Evolutionary conservation across 2,797 vertebrate genomes (phyloP).

Genomic region (Clarias laeviceps): DNA sequence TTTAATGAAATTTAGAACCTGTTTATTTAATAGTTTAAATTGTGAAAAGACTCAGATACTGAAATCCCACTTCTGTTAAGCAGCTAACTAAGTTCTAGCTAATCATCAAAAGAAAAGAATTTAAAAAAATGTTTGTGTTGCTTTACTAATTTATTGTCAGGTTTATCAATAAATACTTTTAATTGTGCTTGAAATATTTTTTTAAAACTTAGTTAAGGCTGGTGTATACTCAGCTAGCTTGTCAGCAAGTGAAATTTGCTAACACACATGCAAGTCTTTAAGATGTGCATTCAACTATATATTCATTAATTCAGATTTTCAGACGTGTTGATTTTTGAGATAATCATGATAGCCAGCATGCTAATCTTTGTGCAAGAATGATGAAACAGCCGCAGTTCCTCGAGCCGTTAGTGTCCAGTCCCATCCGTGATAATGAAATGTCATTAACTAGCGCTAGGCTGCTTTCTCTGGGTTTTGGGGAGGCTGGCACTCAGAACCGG

Average conservation of each 20-base stretch:
- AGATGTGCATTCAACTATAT: too few relatives aligned
- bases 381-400: constrained; percentile 1
- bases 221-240: not conserved
- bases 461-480: constrained; percentile 45
- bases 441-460: constrained; percentile 53
- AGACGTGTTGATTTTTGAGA: not conserved
- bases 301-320: not conserved
- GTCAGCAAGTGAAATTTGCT: not conserved
- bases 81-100: not conserved
- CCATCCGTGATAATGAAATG: constrained; percentile 48
- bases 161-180: not conserved
- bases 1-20: not conserved
- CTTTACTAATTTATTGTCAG: not conserved
- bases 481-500: constrained; percentile 50
- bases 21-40: not conserved
- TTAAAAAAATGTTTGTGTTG: not conserved
- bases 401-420: constrained; percentile 44
- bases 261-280: not conserved
- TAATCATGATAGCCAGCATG: not conserved
- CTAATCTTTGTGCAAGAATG: not conserved
- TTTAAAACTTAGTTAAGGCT: not conserved
- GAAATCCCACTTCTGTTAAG: not conserved
- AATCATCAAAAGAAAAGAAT: not conserved
- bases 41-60: not conserved
- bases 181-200: not conserved